Conservation (phyloP, 2,113 vertebrate species). For the Corydoras sp. region DNA sequence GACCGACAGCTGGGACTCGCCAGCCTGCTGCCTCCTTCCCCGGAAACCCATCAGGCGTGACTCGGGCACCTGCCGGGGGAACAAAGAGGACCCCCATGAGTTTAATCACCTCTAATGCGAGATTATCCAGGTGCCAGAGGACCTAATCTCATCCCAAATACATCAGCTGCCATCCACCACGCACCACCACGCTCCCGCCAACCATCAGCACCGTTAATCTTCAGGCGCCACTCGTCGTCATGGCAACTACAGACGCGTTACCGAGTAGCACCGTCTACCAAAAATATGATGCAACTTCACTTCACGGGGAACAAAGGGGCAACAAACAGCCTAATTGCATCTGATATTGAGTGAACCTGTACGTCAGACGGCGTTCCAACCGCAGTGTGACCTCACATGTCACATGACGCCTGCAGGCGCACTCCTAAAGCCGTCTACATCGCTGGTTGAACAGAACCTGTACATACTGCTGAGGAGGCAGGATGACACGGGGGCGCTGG, state of each 20-base stretch:
- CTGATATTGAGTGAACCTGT: no score
- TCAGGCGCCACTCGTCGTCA: conserved; percentile 29
- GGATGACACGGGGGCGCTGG: no score
- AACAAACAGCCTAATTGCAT: background rate
- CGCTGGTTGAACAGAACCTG: no score
- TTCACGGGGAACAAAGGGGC: background rate
- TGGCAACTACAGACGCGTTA: conserved; percentile 25
- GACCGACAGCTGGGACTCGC: conserved; percentile 28
- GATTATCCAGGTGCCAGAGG: conserved; percentile 50
- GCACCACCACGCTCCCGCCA: conserved; percentile 9
- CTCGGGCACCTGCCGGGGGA: conserved; percentile 46
- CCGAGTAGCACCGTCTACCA: background rate
- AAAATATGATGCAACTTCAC: background rate
- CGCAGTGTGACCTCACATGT: no score
- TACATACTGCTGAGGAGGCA: no score
- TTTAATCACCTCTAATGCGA: conserved; percentile 53
- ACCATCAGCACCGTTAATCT: conserved; percentile 39
- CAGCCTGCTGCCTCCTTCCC: conserved; percentile 33
- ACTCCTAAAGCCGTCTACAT: no score
- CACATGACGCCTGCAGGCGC: no score
- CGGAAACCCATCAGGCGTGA: conserved; percentile 46
- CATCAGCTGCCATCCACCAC: conserved; percentile 43
- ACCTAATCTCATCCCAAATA: conserved; percentile 40
- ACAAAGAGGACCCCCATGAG: conserved; percentile 42
- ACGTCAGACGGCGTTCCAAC: no score